These are phyloP conservation scores for Pocillopora damicornis DNA, from an alignment of 64 coral and sea anemone species.

Conservation along the genomic window DNA sequence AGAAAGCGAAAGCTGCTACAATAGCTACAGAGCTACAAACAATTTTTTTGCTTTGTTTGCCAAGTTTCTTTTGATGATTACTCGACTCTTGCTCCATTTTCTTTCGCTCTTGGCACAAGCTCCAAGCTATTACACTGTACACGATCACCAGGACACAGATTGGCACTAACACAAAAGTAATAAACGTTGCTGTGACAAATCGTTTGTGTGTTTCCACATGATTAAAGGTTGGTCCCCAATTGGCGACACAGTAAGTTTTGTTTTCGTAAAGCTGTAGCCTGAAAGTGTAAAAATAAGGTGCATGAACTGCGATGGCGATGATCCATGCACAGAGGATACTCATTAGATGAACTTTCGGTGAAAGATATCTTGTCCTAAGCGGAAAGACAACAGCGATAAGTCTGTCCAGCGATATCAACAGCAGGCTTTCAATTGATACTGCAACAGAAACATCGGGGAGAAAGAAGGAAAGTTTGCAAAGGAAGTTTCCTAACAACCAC, in stretches of 20 bases:
- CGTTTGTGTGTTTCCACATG: background rate
- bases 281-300: slow-evolving; percentile 28
- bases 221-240: slow-evolving; percentile 3
- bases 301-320: background rate
- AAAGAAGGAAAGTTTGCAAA: slow-evolving; percentile 25
- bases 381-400: slow-evolving; percentile 19
- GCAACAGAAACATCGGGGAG: slow-evolving; percentile 8
- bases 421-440: slow-evolving; percentile 18
- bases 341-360: background rate
- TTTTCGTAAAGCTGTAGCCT: background rate
- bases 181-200: background rate
- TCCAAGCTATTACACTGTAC: slow-evolving; percentile 2
- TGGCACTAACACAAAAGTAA: background rate
- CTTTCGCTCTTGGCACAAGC: background rate
- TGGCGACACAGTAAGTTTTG: background rate
- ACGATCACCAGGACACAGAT: background rate
- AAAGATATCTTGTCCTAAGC: background rate
- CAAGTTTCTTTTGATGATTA: background rate
- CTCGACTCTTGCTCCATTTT: background rate
- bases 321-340: slow-evolving; percentile 15
- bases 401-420: slow-evolving; percentile 34
- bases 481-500: background rate
- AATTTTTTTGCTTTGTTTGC: background rate
- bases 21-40: background rate
- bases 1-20: background rate